These are phyloP conservation scores for Tortrix viridana DNA, from an alignment of 2,888 invertebrate species.

Conservation along the genomic window DNA sequence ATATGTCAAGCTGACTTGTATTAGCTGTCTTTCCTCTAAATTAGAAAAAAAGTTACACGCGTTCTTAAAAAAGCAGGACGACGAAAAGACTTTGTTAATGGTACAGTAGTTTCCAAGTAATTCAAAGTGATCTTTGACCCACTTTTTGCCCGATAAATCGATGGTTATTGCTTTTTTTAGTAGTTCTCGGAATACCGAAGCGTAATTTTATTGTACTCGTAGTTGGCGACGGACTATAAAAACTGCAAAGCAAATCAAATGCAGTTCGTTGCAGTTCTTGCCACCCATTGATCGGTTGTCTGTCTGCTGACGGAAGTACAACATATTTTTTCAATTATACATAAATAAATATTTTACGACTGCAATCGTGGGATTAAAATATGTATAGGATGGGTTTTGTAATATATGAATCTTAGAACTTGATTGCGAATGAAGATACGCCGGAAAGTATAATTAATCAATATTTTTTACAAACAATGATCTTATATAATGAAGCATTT, in stretches of 20 bases:
- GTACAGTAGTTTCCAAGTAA: constrained; percentile 26
- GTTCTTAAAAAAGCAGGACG: background rate
- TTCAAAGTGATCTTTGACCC: constrained; percentile 31
- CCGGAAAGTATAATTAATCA: no score
- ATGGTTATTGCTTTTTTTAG: constrained; percentile 12
- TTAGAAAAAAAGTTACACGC: constrained; percentile 1
- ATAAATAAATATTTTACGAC: background rate
- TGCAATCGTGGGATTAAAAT: background rate
- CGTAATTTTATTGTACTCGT: constrained; percentile 15
- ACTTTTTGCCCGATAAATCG: constrained; percentile 18
- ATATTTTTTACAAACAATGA: no score
- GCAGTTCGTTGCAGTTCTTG: constrained; percentile 32
- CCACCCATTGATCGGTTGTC: constrained; percentile 33
- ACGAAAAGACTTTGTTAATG: constrained; percentile 11
- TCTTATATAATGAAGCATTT: no score
- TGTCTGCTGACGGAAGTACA: constrained; percentile 22
- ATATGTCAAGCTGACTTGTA: no score
- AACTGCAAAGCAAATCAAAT: constrained; percentile 31
- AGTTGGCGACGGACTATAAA: constrained; percentile 20
- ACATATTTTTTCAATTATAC: constrained; percentile 2
- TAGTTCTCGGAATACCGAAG: constrained; percentile 21
- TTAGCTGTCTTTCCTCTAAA: background rate
- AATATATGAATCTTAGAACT: background rate
- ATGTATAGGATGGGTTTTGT: background rate
- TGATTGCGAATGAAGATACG: background rate